phyloP scores from a whole-genome alignment of 2,888 invertebrate species.

The Eristalinus sepulchralis region DNA sequence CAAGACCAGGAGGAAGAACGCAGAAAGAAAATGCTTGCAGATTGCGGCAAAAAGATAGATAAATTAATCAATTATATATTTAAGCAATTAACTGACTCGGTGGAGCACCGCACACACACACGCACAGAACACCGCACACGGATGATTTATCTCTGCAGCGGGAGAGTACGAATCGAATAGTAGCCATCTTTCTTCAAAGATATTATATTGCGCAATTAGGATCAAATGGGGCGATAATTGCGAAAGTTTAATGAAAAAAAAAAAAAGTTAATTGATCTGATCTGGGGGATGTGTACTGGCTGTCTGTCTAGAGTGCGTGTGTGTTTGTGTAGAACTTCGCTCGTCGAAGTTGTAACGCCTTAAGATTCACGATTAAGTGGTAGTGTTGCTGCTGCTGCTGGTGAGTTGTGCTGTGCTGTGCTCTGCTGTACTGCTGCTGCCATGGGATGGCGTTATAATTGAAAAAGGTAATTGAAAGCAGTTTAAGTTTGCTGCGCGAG shows the following conservation, averaged over 20 bases:
- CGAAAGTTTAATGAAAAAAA: slow-evolving; percentile 68
- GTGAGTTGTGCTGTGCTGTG: no score
- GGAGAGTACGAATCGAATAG: slow-evolving; percentile 54
- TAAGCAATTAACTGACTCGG: slow-evolving; percentile 66
- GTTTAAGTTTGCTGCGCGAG: not conserved
- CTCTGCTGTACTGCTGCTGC: not conserved
- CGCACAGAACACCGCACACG: slow-evolving; percentile 17
- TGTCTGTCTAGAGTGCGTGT: slow-evolving; percentile 8
- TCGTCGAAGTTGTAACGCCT: not conserved
- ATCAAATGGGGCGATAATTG: slow-evolving; percentile 71
- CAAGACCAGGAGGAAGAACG: slow-evolving; percentile 15
- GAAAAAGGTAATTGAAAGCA: slow-evolving; percentile 26
- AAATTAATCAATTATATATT: slow-evolving; percentile 71
- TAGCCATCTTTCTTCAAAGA: slow-evolving; percentile 41
- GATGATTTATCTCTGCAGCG: slow-evolving; percentile 64
- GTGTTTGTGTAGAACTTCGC: not conserved
- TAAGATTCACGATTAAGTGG: slow-evolving; percentile 42
- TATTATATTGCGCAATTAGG: slow-evolving; percentile 71
- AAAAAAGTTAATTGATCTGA: slow-evolving; percentile 67
- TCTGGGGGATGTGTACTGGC: slow-evolving; percentile 35
- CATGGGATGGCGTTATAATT: slow-evolving; percentile 22
- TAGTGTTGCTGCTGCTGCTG: not conserved
- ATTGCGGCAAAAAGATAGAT: slow-evolving; percentile 66
- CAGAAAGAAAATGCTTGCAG: slow-evolving; percentile 31
- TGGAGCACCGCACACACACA: not conserved